Evolutionary conservation across 2,888 invertebrate genomes (phyloP), one percentile per base, ranked within the genome.

Genomic region (Thyatira batis): DNA sequence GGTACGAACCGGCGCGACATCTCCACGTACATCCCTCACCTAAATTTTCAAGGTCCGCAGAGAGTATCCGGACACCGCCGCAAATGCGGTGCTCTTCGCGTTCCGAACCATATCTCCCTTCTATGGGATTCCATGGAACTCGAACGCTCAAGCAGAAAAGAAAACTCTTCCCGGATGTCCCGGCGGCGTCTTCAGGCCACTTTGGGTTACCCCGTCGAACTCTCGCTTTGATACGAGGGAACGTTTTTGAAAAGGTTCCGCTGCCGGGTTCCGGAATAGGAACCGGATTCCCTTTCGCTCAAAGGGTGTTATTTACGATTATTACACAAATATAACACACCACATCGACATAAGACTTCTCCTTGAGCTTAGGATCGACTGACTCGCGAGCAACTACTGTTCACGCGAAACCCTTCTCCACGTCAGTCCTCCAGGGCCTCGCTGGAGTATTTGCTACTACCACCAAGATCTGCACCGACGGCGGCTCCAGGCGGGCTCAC

Each of bases 161-260:
- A 73, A 70, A 78, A 90, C 89, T 91, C 85, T 89, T 86, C 23
- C 23, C 86, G 80, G 84, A 89, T 82, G 86, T 87, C 87, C 87
- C 91, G 87, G 82, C 88, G 90, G 87, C 92, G 88, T 92, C 92
- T 92, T 92, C 92, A 89, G 89, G 92, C 90, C 90, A 80, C 79
- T 89, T 78, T 76, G 83, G 84, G 84, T 87, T 77, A 80, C 78
- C 73, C 69, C 23, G 23, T 23, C 23, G 23, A 23, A 23, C 23
- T 23, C 23, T 23, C 23, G 23, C 93, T 94, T 94, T 94, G 93
- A 63, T 60, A 69, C 77, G 77, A 85, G 80, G 74, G 78, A 78
- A 82, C 86, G 87, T 86, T 78, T 79, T 83, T 79, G 78, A 80
- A 78, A 72, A 85, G 85, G 87, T 90, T 92, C 92, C 91, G 88